phyloP scores from a whole-genome alignment of 2,113 vertebrate genomes.

The Tinamus guttatus region DNA sequence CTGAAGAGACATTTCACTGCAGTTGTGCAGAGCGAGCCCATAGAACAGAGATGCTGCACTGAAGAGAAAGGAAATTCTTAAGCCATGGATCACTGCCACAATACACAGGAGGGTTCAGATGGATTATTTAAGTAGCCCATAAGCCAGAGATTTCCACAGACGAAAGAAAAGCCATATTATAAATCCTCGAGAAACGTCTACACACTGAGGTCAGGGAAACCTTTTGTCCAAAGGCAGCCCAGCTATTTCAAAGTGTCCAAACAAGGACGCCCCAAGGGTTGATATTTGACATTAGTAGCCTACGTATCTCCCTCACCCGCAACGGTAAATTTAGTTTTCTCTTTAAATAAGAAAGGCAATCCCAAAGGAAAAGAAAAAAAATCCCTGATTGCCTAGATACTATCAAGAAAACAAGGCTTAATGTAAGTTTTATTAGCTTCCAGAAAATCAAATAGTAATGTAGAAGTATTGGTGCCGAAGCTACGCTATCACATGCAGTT shows the following conservation, averaged over 20 bases:
- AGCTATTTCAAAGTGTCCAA: background rate
- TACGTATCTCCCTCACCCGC: too few species aligned
- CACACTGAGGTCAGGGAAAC: background rate
- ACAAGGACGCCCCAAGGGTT: background rate
- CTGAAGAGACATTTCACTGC: background rate
- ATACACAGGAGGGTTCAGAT: background rate
- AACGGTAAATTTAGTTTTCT: background rate
- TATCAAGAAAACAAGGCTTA: background rate
- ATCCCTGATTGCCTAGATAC: background rate
- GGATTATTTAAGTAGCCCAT: conserved; percentile 30
- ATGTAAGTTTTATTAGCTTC: background rate
- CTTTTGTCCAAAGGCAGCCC: background rate
- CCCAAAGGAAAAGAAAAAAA: background rate
- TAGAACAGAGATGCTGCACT: background rate
- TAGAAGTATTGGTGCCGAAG: background rate
- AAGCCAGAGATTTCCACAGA: background rate
- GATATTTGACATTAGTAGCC: background rate
- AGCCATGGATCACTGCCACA: conserved; percentile 32
- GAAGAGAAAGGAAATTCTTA: conserved; percentile 40
- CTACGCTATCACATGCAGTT: accelerated
- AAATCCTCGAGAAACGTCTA: background rate
- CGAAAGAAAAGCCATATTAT: background rate
- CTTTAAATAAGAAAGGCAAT: background rate
- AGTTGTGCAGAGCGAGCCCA: background rate
- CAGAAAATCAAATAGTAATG: background rate